phyloP scores from a whole-genome alignment of 2,797 vertebrate species.

The Sebastes elongatus region DNA sequence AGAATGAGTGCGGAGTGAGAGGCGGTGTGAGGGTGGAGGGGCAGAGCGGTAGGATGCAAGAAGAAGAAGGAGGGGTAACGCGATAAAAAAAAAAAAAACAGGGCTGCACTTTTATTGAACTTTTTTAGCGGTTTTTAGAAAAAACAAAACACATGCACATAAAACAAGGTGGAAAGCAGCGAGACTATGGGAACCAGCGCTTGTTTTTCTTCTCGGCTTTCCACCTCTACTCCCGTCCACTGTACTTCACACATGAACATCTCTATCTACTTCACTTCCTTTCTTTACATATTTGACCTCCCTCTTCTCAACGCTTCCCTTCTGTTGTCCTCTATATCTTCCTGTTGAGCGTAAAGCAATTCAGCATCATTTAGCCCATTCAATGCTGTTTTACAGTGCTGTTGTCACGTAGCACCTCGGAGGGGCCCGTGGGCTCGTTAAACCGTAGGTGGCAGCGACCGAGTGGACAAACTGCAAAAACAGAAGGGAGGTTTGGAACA shows the following conservation, averaged over 20 bases:
- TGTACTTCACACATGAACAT: neutral
- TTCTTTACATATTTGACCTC: constrained; percentile 17
- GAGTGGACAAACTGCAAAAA: neutral
- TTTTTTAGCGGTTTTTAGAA: constrained; percentile 33
- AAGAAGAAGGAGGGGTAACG: constrained; percentile 2
- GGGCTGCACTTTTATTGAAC: constrained; percentile 74
- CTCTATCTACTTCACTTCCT: constrained; percentile 19
- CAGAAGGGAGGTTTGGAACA: neutral
- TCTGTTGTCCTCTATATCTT: constrained; percentile 15
- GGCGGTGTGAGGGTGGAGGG: constrained; percentile 59
- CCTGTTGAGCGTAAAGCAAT: constrained; percentile 21
- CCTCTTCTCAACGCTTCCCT: neutral
- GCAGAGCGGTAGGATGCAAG: constrained; percentile 17
- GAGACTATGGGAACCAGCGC: constrained; percentile 66
- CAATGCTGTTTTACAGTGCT: constrained; percentile 38
- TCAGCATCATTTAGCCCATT: constrained; percentile 23
- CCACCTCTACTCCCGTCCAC: neutral
- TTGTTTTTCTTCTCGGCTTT: constrained; percentile 71
- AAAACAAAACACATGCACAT: constrained; percentile 44
- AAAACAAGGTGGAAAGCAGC: constrained; percentile 58
- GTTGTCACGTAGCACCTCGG: constrained; percentile 28
- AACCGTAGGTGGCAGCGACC: constrained; percentile 27
- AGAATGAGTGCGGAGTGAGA: constrained; percentile 84
- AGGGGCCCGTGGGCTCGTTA: constrained; percentile 17
- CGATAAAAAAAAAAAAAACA: constrained; percentile 32